Evolutionary conservation across 2,797 vertebrate species (phyloP).

Genomic region (Hybognathus amarus): DNA sequence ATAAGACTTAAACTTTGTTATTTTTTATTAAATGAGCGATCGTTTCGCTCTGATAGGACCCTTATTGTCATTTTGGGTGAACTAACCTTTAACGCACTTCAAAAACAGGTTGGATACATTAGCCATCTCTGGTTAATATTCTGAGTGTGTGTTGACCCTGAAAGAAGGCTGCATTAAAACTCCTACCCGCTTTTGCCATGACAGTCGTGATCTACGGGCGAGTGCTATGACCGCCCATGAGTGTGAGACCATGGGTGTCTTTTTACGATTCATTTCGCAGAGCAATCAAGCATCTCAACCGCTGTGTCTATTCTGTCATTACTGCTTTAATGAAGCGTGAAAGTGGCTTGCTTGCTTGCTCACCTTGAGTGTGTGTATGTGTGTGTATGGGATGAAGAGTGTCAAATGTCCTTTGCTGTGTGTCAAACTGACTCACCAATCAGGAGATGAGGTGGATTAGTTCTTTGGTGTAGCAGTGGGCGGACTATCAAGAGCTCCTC

Average conservation of each 20-base stretch:
- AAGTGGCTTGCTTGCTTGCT: conserved; percentile 70
- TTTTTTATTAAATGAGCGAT: too few relatives aligned
- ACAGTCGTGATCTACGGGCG: conserved; percentile 6
- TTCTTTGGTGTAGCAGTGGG: conserved; percentile 45
- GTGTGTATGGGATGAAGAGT: conserved; percentile 25
- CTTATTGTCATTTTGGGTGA: too few relatives aligned
- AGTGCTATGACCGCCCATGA: conserved; percentile 50
- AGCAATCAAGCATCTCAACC: conserved; percentile 66
- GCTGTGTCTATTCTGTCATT: conserved; percentile 67
- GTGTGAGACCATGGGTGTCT: conserved; percentile 55
- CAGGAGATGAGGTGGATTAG: conserved; percentile 48
- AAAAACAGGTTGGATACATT: conserved; percentile 37
- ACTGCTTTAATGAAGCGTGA: conserved; percentile 75
- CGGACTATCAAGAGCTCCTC: conserved; percentile 47
- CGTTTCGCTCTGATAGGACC: too few relatives aligned
- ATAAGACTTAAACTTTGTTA: too few relatives aligned
- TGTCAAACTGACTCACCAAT: conserved; percentile 60
- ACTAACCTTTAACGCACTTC: background rate
- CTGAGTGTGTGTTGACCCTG: conserved; percentile 6
- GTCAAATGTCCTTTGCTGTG: conserved; percentile 29
- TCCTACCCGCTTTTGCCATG: background rate
- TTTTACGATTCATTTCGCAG: conserved; percentile 67
- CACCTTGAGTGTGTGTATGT: conserved; percentile 66
- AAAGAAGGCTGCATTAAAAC: conserved; percentile 1
- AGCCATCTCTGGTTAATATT: conserved; percentile 35